Evolutionary conservation across 2,888 invertebrate species (phyloP), one percentile per base, ranked within the genome.

Genomic region (Tridacna crocea): DNA sequence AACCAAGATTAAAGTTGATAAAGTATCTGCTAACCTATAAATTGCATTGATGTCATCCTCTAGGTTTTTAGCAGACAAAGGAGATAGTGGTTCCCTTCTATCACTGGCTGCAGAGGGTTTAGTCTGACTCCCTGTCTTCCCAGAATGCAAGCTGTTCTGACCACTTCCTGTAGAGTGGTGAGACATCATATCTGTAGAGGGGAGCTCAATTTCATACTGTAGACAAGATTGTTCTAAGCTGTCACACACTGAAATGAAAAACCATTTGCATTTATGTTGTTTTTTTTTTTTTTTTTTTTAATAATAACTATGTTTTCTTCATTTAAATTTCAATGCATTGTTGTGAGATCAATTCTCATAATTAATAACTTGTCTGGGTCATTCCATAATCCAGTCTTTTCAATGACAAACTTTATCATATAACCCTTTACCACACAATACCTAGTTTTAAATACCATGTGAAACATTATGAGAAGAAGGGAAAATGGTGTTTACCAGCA

Each of bases 131-230:
- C 48, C 70, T 24, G 51, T 61, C 13, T 61, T 61, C 61, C 61
- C 61, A 61, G 22, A 61, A 61, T 61, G n/a, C 61, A 61, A 61
- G 26, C 24, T 70, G 26, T 51, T 47, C 24, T 22, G 22, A 51
- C 51, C 24, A 36, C 46, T 46, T 46, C 47, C 47, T 46, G 68
- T 27, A 11, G n/a, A 19, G 2, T n/a, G 10, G n/a, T 24, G 8
- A 22, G 51, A 51, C 24, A 70, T 0, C 51, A 55, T 6, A 10
- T 66, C 74, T n/a, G 55, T 27, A 24, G 22, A 36, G 36, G 82
- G 82, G 8, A 78, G 46, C n/a, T 82, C 78, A 17, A 82, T 82
- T 47, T 82, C 82, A 48, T 73, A 26, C 27, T 75, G 82, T 22
- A 60, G 36, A 47, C 61, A 74, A 11, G 74, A 66, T 26, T 73